Percentiles rank a stretch among this genome's conserved stretches.
These are phyloP conservation scores for Salvelinus alpinus DNA, from an alignment of 2,113 vertebrate genomes.

Conservation along the genomic window DNA sequence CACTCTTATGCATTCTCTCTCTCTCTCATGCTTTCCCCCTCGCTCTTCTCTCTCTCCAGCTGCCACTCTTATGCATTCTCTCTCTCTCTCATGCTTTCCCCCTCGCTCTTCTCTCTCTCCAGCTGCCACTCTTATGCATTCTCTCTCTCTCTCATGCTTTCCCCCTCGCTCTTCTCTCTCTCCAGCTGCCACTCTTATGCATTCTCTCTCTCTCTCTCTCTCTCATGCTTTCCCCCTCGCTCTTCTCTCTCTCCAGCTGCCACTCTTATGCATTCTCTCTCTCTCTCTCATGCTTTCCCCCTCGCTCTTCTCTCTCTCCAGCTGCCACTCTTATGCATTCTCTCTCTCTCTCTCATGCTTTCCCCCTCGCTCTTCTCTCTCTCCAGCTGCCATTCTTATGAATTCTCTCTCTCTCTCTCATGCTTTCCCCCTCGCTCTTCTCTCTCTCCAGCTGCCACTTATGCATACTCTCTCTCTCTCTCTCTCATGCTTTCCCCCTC, in stretches of 20 bases:
- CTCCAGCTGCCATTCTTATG: background rate
- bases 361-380: too few relatives aligned
- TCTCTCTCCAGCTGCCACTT: background rate
- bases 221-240: too few relatives aligned
- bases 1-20: background rate
- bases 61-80: background rate
- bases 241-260: background rate
- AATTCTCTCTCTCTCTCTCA: background rate
- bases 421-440: too few relatives aligned
- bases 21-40: too few relatives aligned
- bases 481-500: too few relatives aligned
- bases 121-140: background rate
- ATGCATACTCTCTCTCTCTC: background rate
- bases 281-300: too few relatives aligned
- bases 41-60: background rate
- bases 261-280: background rate
- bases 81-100: too few relatives aligned
- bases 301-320: too few relatives aligned
- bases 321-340: too few relatives aligned
- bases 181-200: background rate
- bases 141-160: background rate
- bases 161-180: too few relatives aligned
- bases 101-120: too few relatives aligned
- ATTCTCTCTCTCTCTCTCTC: background rate
- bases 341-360: background rate